Evolutionary conservation across 2,113 vertebrate genomes (phyloP), one percentile per base, ranked within the genome.

Genomic region (Ameiurus melas): DNA sequence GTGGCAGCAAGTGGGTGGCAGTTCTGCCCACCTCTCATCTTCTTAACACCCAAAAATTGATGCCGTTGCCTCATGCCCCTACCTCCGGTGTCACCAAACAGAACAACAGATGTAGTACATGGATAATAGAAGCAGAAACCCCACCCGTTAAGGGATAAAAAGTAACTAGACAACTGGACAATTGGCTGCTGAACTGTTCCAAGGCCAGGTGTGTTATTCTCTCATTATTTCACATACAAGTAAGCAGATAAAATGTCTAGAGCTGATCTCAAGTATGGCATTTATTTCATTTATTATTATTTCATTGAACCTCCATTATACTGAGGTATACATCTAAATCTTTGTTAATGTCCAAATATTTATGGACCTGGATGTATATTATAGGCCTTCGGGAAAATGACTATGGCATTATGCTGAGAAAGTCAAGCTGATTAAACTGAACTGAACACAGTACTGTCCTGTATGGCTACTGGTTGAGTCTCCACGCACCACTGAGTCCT

Each of bases 391-490:
- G 62, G 30, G 9, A 82, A 82, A 60, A 58, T 22, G 36, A 60
- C 53, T 19, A 20, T 27, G 51, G 17, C 8, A 3, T 30, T 58
- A 57, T 10, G 53, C 80, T 60, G 39, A 19, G n/a, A 75, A n/a
- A 88, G 64, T 36, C 20, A 4, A 62, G 80, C 64, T 71, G 80
- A 58, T 57, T 58, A 71, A 53, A 14, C 83, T 53, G 22, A 85
- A 39, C 84, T 71, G 66, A 85, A 88, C 80, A 77, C 77, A 81
- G 83, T 57, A 36, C 85, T 88, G 57, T 82, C 62, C 73, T 73
- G 79, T 82, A 43, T 36, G 80, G 30, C 19, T 14, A 36, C 19
- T 36, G 55, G 30, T 82, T 60, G 79, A 60, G 33, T 39, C 57
- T 62, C 25, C 81, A 80, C 73, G 73, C 71, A 82, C 27, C n/a